Base-by-base conservation (phyloP, 2,888 invertebrate species). In the Harmothoe impar region DNA sequence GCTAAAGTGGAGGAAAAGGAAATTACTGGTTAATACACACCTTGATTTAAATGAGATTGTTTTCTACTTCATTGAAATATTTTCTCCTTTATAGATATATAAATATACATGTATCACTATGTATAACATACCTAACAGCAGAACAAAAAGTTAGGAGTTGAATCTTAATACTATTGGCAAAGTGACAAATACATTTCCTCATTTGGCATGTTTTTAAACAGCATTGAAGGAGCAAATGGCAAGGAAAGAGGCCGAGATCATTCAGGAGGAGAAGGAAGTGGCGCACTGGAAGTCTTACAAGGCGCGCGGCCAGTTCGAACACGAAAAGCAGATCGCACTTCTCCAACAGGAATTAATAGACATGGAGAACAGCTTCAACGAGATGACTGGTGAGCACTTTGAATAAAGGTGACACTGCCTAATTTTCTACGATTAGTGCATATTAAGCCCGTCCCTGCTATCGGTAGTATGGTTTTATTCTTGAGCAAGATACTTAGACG, bases 291-390 rank as follows among this genome's bases (percentile, higher is more conserved):
- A 90, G 10, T 91, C 93, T 3, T 95, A 95, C 92, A 93, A 93
- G 90, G 94, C 94, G 51, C 92, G 92, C 25, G 95, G 95, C 0
- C 94, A 94, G 25, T 90, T 93, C 52, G 93, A 94, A 5, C 94
- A 95, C 88, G 89, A 93, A 52, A 94, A 93, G 81, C 94, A 94
- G 89, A 94, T 95, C 85, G 91, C 93, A n/a, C 92, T 95, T 1
- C 92, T 95, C 31, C 93, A 95, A 89, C 93, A 94, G 43, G 95
- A 95, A 86, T 92, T 95, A 7, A 91, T 92, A 5, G 95, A 95
- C 91, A 94, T 95, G 94, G 94, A 95, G 68, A 92, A 91, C 77
- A 95, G 94, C 90, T 95, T 94, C 92, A 94, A 94, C 89, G 94
- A 94, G 89, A 95, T 95, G 95, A 93, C 94, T 92, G 93, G 95